These are phyloP conservation scores for Cephalopterus ornatus DNA, from an alignment of 2,113 vertebrate genomes.

Conservation along the genomic window DNA sequence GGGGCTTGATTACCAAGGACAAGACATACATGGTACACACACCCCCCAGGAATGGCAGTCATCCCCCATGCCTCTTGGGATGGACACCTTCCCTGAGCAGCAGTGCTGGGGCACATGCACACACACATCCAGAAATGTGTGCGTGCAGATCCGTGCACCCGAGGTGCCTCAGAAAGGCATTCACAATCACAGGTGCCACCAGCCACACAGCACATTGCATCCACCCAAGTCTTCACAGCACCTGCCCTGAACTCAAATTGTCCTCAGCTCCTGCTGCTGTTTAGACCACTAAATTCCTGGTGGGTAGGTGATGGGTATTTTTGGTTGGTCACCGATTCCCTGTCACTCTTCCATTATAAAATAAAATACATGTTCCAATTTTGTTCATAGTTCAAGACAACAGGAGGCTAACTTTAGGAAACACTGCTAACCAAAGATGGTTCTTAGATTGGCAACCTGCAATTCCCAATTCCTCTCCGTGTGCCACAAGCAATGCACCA, in stretches of 20 bases:
- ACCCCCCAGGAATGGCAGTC: neutral
- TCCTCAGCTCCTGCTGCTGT: neutral
- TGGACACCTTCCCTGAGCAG: rapidly evolving
- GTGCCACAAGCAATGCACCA: neutral
- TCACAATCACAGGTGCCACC: rapidly evolving
- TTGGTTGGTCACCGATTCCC: too few relatives aligned
- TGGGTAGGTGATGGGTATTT: too few relatives aligned
- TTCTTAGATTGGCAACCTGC: neutral
- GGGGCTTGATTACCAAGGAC: neutral
- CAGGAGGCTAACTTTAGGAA: neutral
- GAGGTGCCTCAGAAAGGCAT: neutral
- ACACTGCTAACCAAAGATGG: neutral
- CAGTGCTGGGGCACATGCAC: rapidly evolving
- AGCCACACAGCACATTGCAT: rapidly evolving
- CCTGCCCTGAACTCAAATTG: neutral
- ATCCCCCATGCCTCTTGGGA: neutral
- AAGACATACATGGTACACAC: rapidly evolving
- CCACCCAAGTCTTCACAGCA: rapidly evolving
- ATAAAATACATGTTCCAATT: neutral
- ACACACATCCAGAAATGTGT: rapidly evolving
- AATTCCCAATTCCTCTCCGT: neutral
- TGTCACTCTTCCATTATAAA: neutral
- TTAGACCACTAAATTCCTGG: rapidly evolving
- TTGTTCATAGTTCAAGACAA: neutral
- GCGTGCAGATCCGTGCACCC: neutral